phyloP scores from a whole-genome alignment of 2,113 vertebrate species.

The Heliornis fulica region DNA sequence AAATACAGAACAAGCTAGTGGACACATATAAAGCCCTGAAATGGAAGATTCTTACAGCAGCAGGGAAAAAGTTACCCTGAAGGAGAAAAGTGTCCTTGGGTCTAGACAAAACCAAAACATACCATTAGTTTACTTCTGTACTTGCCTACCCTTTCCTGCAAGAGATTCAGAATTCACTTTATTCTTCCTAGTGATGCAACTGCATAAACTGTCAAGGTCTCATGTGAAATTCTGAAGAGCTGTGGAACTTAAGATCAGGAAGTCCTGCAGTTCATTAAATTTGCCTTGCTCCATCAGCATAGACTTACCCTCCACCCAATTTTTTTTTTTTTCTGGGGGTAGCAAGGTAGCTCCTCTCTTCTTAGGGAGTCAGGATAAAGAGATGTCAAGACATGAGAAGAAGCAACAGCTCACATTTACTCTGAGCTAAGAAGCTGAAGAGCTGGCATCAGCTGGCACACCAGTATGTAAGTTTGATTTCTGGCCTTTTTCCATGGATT shows the following conservation, averaged over 20 bases:
- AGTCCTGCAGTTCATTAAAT: neutral
- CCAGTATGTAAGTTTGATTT: neutral
- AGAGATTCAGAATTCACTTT: neutral
- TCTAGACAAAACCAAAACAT: conserved; percentile 17
- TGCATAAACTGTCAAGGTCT: neutral
- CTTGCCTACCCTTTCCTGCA: neutral
- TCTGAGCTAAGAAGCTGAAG: neutral
- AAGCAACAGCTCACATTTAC: neutral
- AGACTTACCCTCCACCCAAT: neutral
- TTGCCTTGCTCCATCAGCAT: neutral
- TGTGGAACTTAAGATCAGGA: neutral
- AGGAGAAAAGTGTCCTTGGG: neutral
- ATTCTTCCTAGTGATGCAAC: neutral
- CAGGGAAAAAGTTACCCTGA: conserved; percentile 5
- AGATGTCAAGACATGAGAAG: neutral
- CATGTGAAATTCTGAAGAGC: neutral
- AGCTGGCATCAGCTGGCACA: neutral
- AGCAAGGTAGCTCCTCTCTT: no score
- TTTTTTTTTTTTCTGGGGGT: neutral
- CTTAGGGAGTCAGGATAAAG: neutral
- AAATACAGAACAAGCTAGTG: neutral
- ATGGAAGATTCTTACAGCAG: neutral
- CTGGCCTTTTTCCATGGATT: neutral
- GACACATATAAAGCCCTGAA: neutral
- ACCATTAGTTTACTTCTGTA: neutral